These are phyloP conservation scores for Neotoma lepida DNA, from an alignment of 2,113 vertebrate genomes.

Conservation along the genomic window DNA sequence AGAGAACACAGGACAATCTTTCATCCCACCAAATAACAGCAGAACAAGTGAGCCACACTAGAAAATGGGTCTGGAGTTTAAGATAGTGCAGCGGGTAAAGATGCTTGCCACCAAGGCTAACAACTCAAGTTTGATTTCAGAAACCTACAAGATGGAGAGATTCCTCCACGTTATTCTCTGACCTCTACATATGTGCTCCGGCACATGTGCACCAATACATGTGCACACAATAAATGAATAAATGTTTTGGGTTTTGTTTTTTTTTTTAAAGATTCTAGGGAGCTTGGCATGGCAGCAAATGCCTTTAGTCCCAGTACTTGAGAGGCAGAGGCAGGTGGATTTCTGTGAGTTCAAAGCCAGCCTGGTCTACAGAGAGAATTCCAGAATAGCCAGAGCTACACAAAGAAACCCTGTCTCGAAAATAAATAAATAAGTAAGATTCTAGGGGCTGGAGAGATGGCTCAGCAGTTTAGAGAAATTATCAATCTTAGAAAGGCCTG, in stretches of 20 bases:
- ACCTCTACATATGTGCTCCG: too few species aligned
- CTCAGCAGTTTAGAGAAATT: not conserved
- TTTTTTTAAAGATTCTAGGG: not conserved
- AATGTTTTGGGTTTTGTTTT: too few species aligned
- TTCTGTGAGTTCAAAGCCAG: not conserved
- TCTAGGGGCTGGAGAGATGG: not conserved
- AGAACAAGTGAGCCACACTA: too few species aligned
- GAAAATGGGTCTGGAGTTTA: too few species aligned
- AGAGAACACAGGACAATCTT: too few species aligned
- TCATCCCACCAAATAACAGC: too few species aligned
- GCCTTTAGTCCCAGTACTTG: not conserved
- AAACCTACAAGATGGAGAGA: too few species aligned
- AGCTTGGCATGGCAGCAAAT: not conserved
- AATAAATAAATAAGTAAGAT: too few species aligned
- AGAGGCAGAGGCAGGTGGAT: not conserved
- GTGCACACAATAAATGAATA: not conserved
- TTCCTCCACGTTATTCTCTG: too few species aligned
- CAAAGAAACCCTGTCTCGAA: not conserved
- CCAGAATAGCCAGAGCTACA: not conserved
- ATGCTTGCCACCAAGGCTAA: too few species aligned
- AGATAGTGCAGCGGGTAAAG: too few species aligned
- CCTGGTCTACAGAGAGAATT: not conserved
- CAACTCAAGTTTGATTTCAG: too few species aligned
- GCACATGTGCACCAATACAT: not conserved
- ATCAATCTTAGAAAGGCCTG: not conserved